Evolutionary conservation across 2,797 vertebrate species (phyloP).

Genomic region (Mormyrops attenuatus): DNA sequence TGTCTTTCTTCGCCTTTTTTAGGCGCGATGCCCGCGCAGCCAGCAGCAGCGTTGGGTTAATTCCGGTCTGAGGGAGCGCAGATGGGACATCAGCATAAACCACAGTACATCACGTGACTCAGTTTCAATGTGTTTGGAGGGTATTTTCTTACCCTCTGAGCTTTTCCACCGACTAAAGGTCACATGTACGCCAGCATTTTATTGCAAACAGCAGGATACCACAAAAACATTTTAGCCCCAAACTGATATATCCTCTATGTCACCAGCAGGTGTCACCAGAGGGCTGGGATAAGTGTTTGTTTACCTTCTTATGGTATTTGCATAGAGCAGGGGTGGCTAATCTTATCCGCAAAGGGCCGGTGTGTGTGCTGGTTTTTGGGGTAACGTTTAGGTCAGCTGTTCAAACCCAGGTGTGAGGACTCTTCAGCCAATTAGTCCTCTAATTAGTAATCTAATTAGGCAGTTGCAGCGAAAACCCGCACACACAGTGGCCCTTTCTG

Average conservation of each 20-base stretch:
- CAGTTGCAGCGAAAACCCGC: no score
- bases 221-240: neutral
- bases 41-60: constrained; percentile 71
- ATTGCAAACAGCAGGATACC: neutral
- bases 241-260: neutral
- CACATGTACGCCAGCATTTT: neutral
- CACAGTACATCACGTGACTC: neutral
- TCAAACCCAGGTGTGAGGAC: no score
- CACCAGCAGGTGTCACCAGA: neutral
- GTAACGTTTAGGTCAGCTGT: no score
- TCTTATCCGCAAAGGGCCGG: no score
- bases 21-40: constrained; percentile 58
- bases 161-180: neutral
- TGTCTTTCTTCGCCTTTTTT: constrained; percentile 42
- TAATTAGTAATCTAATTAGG: no score
- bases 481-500: no score
- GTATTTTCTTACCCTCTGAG: neutral
- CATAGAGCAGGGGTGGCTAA: constrained; percentile 54
- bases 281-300: constrained; percentile 13
- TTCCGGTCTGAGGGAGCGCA: constrained; percentile 66
- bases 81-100: neutral
- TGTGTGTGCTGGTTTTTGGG: no score
- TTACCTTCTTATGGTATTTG: constrained; percentile 80
- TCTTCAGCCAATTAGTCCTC: no score
- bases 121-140: neutral